These are phyloP conservation scores for Basileuterus tristriatus DNA, from an alignment of 2,797 vertebrate species.

Conservation along the genomic window DNA sequence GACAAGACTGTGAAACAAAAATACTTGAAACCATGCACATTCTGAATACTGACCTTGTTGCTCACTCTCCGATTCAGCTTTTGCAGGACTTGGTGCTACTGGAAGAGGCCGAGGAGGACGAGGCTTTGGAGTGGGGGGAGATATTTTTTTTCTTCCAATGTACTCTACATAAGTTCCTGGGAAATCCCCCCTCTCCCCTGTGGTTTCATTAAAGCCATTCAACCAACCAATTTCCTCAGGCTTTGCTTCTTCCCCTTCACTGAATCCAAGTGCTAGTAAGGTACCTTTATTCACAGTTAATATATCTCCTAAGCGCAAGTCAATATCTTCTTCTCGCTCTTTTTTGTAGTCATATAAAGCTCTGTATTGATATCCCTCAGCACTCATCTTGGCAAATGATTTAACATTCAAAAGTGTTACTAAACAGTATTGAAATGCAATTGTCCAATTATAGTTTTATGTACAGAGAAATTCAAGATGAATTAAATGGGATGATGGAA, in stretches of 20 bases:
- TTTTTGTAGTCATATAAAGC: conserved; percentile 97
- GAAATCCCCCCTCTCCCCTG: conserved; percentile 95
- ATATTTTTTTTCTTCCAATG: conserved; percentile 92
- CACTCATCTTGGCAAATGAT: conserved; percentile 83
- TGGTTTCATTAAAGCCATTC: conserved; percentile 93
- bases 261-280: conserved; percentile 88
- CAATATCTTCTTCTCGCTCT: conserved; percentile 95
- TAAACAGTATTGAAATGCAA: background rate
- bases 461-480: conserved; percentile 16
- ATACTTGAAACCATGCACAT: background rate
- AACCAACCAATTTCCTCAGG: conserved; percentile 96
- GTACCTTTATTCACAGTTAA: conserved; percentile 92
- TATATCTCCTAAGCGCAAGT: conserved; percentile 91
- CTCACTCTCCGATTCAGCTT: conserved; percentile 86
- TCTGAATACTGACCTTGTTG: conserved; percentile 84
- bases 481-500: conserved; percentile 13
- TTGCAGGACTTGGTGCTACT: conserved; percentile 83
- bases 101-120: conserved; percentile 92
- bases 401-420: conserved; percentile 52
- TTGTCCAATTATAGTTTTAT: conserved; percentile 39
- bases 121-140: conserved; percentile 94
- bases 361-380: conserved; percentile 95
- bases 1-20: background rate
- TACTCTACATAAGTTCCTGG: conserved; percentile 97
- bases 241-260: conserved; percentile 90